Evolutionary conservation across 2,888 invertebrate species (phyloP), one percentile per base, ranked within the genome.

Genomic region (Trypoxylon attenuatum): DNA sequence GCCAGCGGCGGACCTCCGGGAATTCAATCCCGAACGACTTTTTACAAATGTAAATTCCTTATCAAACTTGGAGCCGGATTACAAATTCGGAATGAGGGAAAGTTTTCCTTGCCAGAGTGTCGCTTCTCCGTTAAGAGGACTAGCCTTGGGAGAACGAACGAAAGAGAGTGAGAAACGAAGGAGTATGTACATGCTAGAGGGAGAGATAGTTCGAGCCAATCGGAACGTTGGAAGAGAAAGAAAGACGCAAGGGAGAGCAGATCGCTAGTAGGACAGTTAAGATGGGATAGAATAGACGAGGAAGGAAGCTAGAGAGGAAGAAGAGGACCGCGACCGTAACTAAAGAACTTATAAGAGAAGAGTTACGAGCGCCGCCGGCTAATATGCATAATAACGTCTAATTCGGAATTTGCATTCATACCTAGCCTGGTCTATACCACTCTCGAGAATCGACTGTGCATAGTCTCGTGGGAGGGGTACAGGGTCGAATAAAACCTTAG

Each of bases 31-130:
- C 67, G 60, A 73, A 73, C 67, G 77, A 72, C 74, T 82, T 82
- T 82, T 80, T 80, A 76, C 77, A 70, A 80, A 82, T 82, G 82
- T 80, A 79, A 81, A 83, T 82, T 80, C 79, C 77, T 80, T 78
- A 82, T 80, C 76, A 78, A 80, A 81, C 77, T 82, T 73, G 71
- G 73, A 75, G 74, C 70, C 68, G 77, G 74, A 81, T 81, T 81
- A 82, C 77, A 79, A 82, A 83, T 82, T 83, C 78, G 76, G 73
- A 71, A 77, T 66, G 79, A 73, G 77, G 70, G 69, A 70, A 79
- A 81, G 73, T 81, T 83, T 80, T 73, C 61, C 47, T 33, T 56
- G 54, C 52, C 64, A 63, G 57, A 55, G 68, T 55, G 76, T 68
- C 67, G 60, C 63, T 69, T 50, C 63, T 58, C 60, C 65, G 60